Conservation (phyloP, 2,888 invertebrate species). For the Netelia fuscicornis region DNA sequence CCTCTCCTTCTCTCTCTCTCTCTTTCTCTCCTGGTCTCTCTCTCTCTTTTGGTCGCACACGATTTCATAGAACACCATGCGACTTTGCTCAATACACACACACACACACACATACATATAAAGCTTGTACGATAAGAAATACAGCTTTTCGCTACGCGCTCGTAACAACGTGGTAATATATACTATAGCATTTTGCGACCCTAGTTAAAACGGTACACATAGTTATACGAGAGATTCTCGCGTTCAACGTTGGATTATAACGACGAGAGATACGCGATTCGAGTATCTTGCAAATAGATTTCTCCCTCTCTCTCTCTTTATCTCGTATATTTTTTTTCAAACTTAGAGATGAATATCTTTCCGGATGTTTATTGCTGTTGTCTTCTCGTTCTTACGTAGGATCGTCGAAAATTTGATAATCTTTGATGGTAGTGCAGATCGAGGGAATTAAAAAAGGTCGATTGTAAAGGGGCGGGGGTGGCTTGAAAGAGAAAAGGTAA, state of each 20-base stretch:
- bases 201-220: slow-evolving; percentile 59
- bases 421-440: slow-evolving; percentile 20
- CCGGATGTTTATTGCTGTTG: slow-evolving; percentile 54
- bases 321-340: not conserved
- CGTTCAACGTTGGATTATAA: not conserved
- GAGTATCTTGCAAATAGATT: slow-evolving; percentile 19
- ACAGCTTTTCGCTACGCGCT: slow-evolving; percentile 59
- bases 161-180: slow-evolving; percentile 58
- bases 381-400: slow-evolving; percentile 21
- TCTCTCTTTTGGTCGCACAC: slow-evolving; percentile 37
- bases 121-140: slow-evolving; percentile 61
- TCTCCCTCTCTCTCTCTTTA: not conserved
- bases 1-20: too few relatives aligned
- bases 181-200: slow-evolving; percentile 33
- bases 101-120: slow-evolving; percentile 15
- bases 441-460: slow-evolving; percentile 13
- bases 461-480: too few relatives aligned
- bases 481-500: slow-evolving; percentile 12
- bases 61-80: slow-evolving; percentile 9
- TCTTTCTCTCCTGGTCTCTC: too few relatives aligned
- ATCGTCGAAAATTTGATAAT: slow-evolving; percentile 63
- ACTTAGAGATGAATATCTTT: slow-evolving; percentile 55
- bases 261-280: slow-evolving; percentile 29
- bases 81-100: slow-evolving; percentile 5
- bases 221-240: slow-evolving; percentile 30